Base-by-base conservation (phyloP, 1,140 invertebrate species). In the Sycophila sp. region DNA sequence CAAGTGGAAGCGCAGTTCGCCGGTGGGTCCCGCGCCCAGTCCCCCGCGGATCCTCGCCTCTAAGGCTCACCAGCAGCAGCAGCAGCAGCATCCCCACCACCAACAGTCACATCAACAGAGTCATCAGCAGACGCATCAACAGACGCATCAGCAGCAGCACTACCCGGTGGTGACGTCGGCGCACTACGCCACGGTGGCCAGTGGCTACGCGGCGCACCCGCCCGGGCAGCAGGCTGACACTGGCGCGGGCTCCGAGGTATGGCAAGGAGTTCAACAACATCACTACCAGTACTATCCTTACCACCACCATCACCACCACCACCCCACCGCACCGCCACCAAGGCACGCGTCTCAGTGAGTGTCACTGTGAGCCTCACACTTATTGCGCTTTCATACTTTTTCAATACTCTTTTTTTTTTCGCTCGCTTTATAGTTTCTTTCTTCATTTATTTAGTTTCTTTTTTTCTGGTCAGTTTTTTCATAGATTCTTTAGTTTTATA, bases 251-350 rank as follows among this genome's bases (percentile, higher is more conserved):
- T 81, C 87, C 85, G 89, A 90, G 89, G 88, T 90, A 89, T 89
- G 87, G 87, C 89, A 87, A 84, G 87, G 86, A 87, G 86, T 87
- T 80, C 87, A 88, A 85, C 88, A 89, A 80, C 86, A 87, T 82
- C 86, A 87, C 82, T 86, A 89, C 88, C 89, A 89, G 88, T 87
- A 87, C 83, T 89, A 89, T 84, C 88, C 88, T 84, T 87, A 88
- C 85, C 85, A 88, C 83, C 86, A 88, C 87, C 81, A 87, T 85
- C 85, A 88, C 83, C 87, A 88, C 87, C 81, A 87, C 86, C 88
- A 89, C 85, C 89, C 89, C 88, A 89, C 89, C 87, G 81, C 87
- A 82, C 89, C 89, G 84, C 87, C 86, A 83, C 86, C 85, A 85
- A 83, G 84, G 83, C 84, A 85, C 84, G 84, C 87, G 84, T 84